Base-by-base conservation (phyloP, 2,797 vertebrate species). In the Coracias cyanogaster region DNA sequence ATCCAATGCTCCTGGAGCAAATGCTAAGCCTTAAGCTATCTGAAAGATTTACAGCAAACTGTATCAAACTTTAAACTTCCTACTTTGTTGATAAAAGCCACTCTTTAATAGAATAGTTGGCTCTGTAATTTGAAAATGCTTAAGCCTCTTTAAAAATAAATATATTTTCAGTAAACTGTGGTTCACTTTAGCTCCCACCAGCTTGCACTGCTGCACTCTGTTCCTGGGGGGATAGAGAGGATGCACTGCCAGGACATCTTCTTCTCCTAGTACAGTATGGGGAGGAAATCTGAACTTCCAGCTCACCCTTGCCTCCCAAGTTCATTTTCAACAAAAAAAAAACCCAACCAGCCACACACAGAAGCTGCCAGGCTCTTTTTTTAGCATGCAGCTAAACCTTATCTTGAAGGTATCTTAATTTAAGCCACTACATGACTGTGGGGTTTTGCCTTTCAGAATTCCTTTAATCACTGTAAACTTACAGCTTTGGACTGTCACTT, bases 101-200 rank as follows among this genome's bases (percentile, higher is more conserved):
- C 54, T 79, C 48, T 52, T 66, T 66, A 88, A 72, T 28, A 70
- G 54, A 83, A 82, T 12, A 94, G 52, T 71, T 90, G 73, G 52
- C 49, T 83, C 39, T 55, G 43, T 66, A 33, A 84, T 73, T 87
- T 87, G 35, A 85, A 89, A 94, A 74, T 0, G 5, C 43, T 86
- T 91, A 85, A 78, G 52, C n/a, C 9, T 70, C 39, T 77, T 87
- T 78, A 77, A 89, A 94, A 96, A 77, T 26, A 91, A 84, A 67
- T 26, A 3, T 9, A 41, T 69, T 89, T 91, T 77, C 31, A 51
- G 76, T 57, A 82, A 86, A 78, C 51, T 66, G 16, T 37, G 43
- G n/a, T 69, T 79, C 31, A 45, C 46, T 49, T 58, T 54, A 79
- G 28, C 58, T 94, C 81, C 71, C 77, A 93, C n/a, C 62, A 82